phyloP scores from a whole-genome alignment of 2,888 invertebrate genomes.

The Antheraea assamensis region DNA sequence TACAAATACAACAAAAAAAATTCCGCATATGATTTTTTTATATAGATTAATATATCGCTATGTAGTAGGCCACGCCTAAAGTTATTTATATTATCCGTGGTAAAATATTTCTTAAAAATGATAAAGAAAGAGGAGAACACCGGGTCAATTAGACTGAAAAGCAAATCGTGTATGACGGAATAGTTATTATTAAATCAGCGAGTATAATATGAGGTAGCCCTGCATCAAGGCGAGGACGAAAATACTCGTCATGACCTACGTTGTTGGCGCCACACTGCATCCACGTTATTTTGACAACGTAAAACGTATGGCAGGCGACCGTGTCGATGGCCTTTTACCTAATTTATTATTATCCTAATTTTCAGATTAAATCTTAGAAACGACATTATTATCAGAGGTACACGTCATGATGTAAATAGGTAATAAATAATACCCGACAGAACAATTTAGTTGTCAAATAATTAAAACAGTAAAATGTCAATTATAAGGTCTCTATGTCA shows the following conservation, averaged over 20 bases:
- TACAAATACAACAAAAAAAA: too few relatives aligned
- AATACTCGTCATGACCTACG: constrained; percentile 79
- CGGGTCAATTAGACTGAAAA: background rate
- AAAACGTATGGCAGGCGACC: constrained; percentile 47
- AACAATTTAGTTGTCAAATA: background rate
- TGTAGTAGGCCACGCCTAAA: too few relatives aligned
- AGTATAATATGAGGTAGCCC: constrained; percentile 76
- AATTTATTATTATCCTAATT: background rate
- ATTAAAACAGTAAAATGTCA: too few relatives aligned
- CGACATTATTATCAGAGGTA: background rate
- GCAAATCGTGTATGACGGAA: constrained; percentile 58
- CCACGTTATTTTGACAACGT: constrained; percentile 61
- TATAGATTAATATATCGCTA: too few relatives aligned
- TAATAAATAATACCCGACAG: too few relatives aligned
- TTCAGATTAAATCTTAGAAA: background rate
- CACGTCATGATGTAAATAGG: too few relatives aligned
- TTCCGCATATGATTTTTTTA: too few relatives aligned
- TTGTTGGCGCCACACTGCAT: constrained; percentile 52
- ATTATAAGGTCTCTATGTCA: too few relatives aligned
- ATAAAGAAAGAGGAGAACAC: background rate
- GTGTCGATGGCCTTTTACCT: constrained; percentile 55
- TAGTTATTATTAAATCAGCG: constrained; percentile 74
- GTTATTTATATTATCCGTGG: too few relatives aligned
- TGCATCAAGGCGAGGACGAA: constrained; percentile 79
- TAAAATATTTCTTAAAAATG: background rate